Base-by-base conservation (phyloP, 2,888 invertebrate genomes). In the Craniophora ligustri region DNA sequence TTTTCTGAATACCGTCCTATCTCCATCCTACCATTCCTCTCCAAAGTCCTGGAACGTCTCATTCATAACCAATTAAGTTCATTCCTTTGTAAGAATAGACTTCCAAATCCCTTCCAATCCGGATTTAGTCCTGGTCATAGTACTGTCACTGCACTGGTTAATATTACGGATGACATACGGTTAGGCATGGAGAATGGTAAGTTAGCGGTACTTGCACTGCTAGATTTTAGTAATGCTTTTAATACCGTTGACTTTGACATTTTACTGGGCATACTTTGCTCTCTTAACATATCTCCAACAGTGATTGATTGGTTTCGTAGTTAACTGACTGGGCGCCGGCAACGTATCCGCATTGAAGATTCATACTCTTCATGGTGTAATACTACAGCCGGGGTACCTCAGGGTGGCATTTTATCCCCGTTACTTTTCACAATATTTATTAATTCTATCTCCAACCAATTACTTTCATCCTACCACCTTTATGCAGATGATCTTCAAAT, bases 401-500 rank as follows among this genome's bases (percentile, higher is more conserved):
- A 23, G 23, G 23, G 23, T 23, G 23, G 23, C 23, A 10, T 23
- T 10, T 23, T 23, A 23, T 23, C 23, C 2, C 23, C 23, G 2
- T 3, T 23, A 10, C 23, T 31, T 5, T 14, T 31, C 6, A 6
- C 19, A 5, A 3, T 19, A 8, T 5, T 13, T 23, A 19, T 36
- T 3, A 23, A 10, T 10, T 10, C 8, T 0, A 23, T 23, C 3
- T 21, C 21, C 3, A 1, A 14, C 3, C 0, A 18, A 11, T 13
- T 23, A 8, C 21, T 14, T 6, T 36, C 36, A 13, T 8, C 36
- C 36, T 36, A 36, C 36, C 36, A 36, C 21, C 21, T 36, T 7
- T 36, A 36, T 36, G 36, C 36, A 21, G 21, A 36, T 36, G 36
- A 36, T 23, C 1, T 36, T 1, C 36, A 36, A 8, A 36, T 21